Percentiles rank a stretch among this genome's conserved stretches.
Conservation (phyloP, 1,140 invertebrate genomes). For the Polyergus mexicanus region DNA sequence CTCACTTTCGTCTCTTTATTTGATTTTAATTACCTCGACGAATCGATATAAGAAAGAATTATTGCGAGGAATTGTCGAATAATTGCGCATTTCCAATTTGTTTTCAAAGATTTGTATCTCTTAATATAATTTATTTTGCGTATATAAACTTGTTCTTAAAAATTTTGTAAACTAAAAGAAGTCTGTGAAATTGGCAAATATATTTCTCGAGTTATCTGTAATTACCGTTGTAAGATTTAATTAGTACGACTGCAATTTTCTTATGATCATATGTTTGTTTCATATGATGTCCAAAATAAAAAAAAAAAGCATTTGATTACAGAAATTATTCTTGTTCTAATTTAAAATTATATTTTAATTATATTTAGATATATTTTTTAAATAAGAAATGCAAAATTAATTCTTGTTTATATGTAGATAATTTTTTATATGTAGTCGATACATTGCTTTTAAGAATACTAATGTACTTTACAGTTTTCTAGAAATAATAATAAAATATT, state of each 20-base stretch:
- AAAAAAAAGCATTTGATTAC: background rate
- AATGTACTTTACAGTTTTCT: background rate
- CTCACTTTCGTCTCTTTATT: conserved; percentile 40
- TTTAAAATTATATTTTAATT: background rate
- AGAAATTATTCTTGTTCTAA: background rate
- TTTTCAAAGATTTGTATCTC: background rate
- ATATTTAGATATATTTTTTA: background rate
- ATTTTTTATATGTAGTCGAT: too few relatives aligned
- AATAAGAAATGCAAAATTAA: too few relatives aligned
- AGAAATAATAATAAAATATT: background rate
- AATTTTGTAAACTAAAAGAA: background rate
- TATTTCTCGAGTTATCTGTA: background rate
- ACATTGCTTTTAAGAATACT: background rate
- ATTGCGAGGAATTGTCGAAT: background rate
- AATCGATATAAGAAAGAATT: conserved; percentile 36
- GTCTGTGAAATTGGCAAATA: background rate
- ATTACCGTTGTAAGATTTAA: background rate
- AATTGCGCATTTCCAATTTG: background rate
- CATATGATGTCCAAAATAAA: background rate
- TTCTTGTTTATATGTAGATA: too few relatives aligned
- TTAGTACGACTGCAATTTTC: background rate
- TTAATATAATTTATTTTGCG: background rate
- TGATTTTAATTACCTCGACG: conserved; percentile 56
- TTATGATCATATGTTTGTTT: background rate
- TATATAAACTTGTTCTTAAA: background rate